Evolutionary conservation across 2,113 vertebrate genomes (phyloP).

Genomic region (Hymenochirus boettgeri): DNA sequence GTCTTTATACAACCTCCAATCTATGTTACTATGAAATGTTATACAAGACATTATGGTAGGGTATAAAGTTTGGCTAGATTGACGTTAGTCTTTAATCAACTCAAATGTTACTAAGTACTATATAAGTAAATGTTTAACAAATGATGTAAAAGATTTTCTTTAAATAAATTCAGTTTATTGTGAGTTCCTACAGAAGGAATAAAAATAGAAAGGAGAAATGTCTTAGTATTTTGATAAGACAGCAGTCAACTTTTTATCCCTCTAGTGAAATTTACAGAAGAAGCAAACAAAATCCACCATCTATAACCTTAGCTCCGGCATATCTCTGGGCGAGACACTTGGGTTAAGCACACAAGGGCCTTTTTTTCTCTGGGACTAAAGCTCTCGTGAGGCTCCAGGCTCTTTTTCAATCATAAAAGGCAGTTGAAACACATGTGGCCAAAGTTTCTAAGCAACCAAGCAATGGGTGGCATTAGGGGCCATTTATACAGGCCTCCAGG

Average conservation of each 20-base stretch:
- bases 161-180: no score
- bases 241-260: conserved; percentile 79
- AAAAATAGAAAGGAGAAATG: conserved; percentile 99
- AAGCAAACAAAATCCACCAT: conserved; percentile 92
- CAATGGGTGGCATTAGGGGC: conserved; percentile 50
- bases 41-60: no score
- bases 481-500: conserved; percentile 60
- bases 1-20: no score
- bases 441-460: conserved; percentile 77
- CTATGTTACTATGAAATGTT: no score
- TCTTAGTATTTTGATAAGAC: conserved; percentile 93
- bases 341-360: conserved; percentile 82
- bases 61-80: no score
- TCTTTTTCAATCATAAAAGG: conserved; percentile 66
- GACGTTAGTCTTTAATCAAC: no score
- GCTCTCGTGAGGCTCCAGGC: conserved; percentile 60
- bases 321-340: conserved; percentile 87
- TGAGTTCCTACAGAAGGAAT: no score
- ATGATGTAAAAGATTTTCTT: no score
- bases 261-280: conserved; percentile 81
- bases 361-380: conserved; percentile 62
- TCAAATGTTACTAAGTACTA: no score
- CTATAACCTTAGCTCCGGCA: conserved; percentile 84
- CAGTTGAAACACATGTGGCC: conserved; percentile 67
- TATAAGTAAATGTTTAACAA: no score